These are phyloP conservation scores for Pitangus sulphuratus DNA, from an alignment of 2,797 vertebrate genomes.

Conservation along the genomic window DNA sequence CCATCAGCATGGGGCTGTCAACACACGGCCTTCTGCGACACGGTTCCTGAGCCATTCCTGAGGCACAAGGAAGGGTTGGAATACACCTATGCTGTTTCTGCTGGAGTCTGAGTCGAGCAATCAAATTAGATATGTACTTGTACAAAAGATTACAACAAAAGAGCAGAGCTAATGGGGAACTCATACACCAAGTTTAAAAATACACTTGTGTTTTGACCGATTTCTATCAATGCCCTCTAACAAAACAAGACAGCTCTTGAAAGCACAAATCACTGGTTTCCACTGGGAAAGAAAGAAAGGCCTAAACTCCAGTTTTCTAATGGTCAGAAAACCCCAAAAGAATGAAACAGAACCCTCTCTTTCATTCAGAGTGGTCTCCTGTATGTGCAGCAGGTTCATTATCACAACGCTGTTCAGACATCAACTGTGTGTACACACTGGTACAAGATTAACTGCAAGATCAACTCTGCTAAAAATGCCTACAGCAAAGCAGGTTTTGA, in stretches of 20 bases:
- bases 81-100: not conserved
- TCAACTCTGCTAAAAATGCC: not conserved
- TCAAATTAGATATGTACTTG: not conserved
- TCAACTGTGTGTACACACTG: not conserved
- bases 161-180: not conserved
- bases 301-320: not conserved
- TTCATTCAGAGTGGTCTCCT: not conserved
- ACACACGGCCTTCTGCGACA: rapidly evolving
- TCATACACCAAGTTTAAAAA: not conserved
- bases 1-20: not conserved
- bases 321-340: not conserved
- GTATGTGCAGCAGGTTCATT: not conserved
- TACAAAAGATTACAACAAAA: not conserved
- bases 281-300: not conserved
- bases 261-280: not conserved
- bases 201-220: not conserved
- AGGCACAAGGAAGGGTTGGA: not conserved
- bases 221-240: not conserved
- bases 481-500: not conserved
- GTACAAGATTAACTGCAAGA: not conserved
- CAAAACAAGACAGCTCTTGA: not conserved
- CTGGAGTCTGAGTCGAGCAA: not conserved
- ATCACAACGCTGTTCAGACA: not conserved
- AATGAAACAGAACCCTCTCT: not conserved
- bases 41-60: not conserved